These are phyloP conservation scores for Lamprotornis superbus DNA, from an alignment of 2,113 vertebrate species.

Conservation along the genomic window DNA sequence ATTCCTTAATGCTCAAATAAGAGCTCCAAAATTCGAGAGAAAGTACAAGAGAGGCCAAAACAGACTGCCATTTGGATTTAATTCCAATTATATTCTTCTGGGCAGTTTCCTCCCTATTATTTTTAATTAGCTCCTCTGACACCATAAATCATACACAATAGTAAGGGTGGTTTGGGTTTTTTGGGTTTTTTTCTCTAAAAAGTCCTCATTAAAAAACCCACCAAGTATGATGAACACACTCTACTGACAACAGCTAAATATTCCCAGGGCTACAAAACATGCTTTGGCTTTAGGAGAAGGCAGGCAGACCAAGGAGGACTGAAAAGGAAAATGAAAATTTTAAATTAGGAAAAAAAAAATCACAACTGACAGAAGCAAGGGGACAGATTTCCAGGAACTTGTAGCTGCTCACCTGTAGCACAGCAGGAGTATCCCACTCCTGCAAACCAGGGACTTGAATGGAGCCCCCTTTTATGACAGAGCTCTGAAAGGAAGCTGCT, in stretches of 20 bases:
- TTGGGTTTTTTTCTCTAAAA: not conserved
- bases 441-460: not conserved
- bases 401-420: not conserved
- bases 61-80: not conserved
- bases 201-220: not conserved
- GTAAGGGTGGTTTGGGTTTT: not conserved
- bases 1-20: not conserved
- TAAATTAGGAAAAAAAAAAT: no score
- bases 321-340: not conserved
- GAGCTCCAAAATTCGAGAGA: not conserved
- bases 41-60: not conserved
- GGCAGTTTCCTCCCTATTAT: slow-evolving; percentile 1
- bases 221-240: not conserved
- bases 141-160: not conserved
- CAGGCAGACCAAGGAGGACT: not conserved
- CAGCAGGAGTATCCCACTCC: fast-evolving
- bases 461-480: not conserved
- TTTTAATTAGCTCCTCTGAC: slow-evolving; percentile 50
- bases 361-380: not conserved
- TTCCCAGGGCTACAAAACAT: not conserved
- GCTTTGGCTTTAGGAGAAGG: not conserved
- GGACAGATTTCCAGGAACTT: not conserved
- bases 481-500: not conserved
- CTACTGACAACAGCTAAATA: not conserved
- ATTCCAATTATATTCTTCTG: not conserved